A percentile compares a stretch with the other conserved stretches of the same genome.
These are phyloP conservation scores for Torymus aiolomorphi DNA, from an alignment of 2,888 invertebrate species.

Conservation along the genomic window DNA sequence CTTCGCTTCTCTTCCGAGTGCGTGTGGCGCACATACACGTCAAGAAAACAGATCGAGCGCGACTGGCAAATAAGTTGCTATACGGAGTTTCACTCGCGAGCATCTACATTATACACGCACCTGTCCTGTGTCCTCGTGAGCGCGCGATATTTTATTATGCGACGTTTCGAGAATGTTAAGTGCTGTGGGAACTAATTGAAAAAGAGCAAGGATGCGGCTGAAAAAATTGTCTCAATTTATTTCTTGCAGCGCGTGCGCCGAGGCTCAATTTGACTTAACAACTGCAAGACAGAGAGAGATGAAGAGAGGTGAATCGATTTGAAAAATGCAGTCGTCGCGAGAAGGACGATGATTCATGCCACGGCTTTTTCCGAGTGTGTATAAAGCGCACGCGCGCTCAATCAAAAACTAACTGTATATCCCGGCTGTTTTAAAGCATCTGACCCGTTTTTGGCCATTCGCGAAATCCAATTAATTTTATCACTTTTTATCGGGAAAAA, in stretches of 20 bases:
- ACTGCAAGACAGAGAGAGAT: neutral
- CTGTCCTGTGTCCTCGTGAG: constrained; percentile 54
- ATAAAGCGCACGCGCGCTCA: neutral
- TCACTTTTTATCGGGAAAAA: constrained; percentile 21
- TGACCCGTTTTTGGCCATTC: constrained; percentile 5
- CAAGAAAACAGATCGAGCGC: constrained; percentile 49
- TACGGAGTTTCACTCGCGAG: constrained; percentile 57
- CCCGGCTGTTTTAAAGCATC: neutral
- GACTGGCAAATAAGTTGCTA: constrained; percentile 56
- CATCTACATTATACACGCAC: constrained; percentile 46
- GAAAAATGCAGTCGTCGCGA: constrained; percentile 19
- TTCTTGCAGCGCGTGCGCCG: neutral
- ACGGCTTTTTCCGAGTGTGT: neutral
- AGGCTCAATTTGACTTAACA: constrained; percentile 19
- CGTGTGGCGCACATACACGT: constrained; percentile 8
- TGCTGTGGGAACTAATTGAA: constrained; percentile 55
- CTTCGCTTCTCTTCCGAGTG: constrained; percentile 33
- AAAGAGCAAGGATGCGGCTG: constrained; percentile 25
- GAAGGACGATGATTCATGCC: neutral
- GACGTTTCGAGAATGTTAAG: constrained; percentile 42
- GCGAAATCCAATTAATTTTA: constrained; percentile 24
- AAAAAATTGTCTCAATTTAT: constrained; percentile 46
- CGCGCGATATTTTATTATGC: constrained; percentile 16
- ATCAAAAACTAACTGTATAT: constrained; percentile 29
- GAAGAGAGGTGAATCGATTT: constrained; percentile 18